Percentiles rank a stretch among this genome's conserved stretches.
Evolutionary conservation across 2,888 invertebrate species (phyloP).

Genomic region (Microctonus hyperodae): DNA sequence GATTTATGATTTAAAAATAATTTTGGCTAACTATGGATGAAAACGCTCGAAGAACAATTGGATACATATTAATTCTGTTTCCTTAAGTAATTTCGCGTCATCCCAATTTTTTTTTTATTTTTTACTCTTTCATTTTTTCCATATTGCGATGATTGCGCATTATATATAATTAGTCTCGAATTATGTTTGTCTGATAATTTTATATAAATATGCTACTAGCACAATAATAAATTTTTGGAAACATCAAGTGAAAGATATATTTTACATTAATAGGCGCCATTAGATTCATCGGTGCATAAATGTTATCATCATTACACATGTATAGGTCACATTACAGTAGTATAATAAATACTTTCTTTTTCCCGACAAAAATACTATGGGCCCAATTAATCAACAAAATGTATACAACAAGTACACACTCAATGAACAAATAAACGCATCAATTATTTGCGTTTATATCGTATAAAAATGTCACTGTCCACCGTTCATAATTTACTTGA

Average conservation of each 20-base stretch:
- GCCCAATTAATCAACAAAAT: neutral
- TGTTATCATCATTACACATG: conserved; percentile 8
- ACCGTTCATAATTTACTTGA: neutral
- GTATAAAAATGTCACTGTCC: conserved; percentile 5
- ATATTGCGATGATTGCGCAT: neutral
- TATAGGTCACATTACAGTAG: neutral
- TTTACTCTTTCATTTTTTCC: neutral
- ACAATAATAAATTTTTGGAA: conserved; percentile 46
- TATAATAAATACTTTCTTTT: conserved; percentile 7
- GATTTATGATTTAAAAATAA: conserved; percentile 39
- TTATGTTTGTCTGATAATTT: conserved; percentile 34
- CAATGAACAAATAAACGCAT: conserved; percentile 36
- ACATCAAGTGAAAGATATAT: conserved; percentile 43
- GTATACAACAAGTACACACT: conserved; percentile 24
- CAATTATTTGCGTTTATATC: neutral
- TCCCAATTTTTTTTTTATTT: neutral
- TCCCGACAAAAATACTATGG: conserved; percentile 31
- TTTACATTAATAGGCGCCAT: conserved; percentile 39
- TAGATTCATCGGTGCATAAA: conserved; percentile 18
- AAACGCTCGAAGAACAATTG: neutral
- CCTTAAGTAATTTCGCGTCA: neutral
- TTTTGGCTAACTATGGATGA: conserved; percentile 42
- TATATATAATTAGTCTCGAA: conserved; percentile 2
- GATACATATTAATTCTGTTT: neutral
- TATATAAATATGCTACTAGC: conserved; percentile 47